A percentile compares a stretch with the other conserved stretches of the same genome.
phyloP scores from a whole-genome alignment of 2,888 invertebrate genomes.

The Timandra comae region DNA sequence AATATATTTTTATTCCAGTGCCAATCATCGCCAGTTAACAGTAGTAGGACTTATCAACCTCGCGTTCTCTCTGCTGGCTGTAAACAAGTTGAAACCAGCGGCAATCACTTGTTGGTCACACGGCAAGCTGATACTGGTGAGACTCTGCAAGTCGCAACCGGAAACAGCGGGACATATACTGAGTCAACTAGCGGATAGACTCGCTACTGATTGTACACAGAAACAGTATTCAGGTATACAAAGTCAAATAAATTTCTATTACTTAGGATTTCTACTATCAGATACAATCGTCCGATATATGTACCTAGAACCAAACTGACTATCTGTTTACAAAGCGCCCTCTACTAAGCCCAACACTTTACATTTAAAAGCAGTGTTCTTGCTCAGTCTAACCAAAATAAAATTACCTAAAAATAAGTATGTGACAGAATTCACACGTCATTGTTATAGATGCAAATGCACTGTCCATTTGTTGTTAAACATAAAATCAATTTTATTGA shows the following conservation, averaged over 20 bases:
- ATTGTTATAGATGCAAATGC: too few relatives aligned
- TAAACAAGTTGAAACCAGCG: conserved; percentile 31
- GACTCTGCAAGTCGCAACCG: conserved; percentile 52
- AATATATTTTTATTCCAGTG: conserved; percentile 40
- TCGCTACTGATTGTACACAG: conserved; percentile 37
- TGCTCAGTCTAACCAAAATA: neutral
- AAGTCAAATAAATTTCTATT: neutral
- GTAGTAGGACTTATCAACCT: conserved; percentile 56
- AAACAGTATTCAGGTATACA: conserved; percentile 56
- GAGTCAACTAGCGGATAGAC: conserved; percentile 42
- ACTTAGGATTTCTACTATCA: too few relatives aligned
- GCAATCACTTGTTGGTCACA: conserved; percentile 47
- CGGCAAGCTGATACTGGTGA: conserved; percentile 52
- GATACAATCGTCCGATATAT: too few relatives aligned
- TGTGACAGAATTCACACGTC: too few relatives aligned
- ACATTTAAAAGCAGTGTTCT: too few relatives aligned
- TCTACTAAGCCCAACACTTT: too few relatives aligned
- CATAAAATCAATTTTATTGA: too few relatives aligned
- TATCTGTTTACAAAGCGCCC: too few relatives aligned
- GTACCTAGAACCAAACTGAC: too few relatives aligned
- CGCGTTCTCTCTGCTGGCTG: conserved; percentile 47
- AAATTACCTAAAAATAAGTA: too few relatives aligned
- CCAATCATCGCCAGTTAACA: conserved; percentile 58
- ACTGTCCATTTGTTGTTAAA: too few relatives aligned
- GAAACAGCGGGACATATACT: conserved; percentile 51